Base-by-base conservation (phyloP, 2,797 vertebrate species). In the Lagocephalus sceleratus region DNA sequence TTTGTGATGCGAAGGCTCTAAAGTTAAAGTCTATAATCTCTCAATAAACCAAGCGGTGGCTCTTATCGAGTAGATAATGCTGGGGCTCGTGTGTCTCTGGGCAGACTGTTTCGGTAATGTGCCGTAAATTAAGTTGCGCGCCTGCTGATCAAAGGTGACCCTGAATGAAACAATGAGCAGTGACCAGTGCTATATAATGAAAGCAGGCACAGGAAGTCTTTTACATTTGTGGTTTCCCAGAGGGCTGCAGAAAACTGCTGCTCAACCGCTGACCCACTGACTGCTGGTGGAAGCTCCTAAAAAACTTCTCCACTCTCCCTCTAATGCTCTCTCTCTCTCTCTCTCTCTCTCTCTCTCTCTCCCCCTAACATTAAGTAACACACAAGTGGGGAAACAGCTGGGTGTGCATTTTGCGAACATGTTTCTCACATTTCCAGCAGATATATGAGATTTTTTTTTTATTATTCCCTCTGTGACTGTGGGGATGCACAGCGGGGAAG, bases 401-500 rank as follows among this genome's bases (percentile, higher is more conserved):
- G 14, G 10, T 5, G 39, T 25, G 47, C 43, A 54, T 51, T 15
- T 51, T 51, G 63, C 41, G 66, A 55, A 51, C 47, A 56, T 57
- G 40, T 55, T 57, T 66, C 49, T 57, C 39, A 22, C 58, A 57
- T 57, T 60, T 76, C 58, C 54, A 59, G 60, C 48, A 50, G 60
- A 25, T 46, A 57, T 46, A 69, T 49, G 73, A 85, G 78, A 85
- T 78, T 47, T 67, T 51, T 43, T 20, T 41, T 20, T 71, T 62
- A 63, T 60, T 38, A 40, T 15, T 41, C 41, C 65, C 35, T 54
- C 63, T 68, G 77, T 73, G 69, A 78, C 41, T 81, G 68, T 51
- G 63, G 60, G 60, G 71, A 80, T 53, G 69, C 79, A 49, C 78
- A 62, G 69, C 73, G 48, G 64, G 68, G 66, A 67, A 61, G 72